Conservation (phyloP, 23 tunicate species). For the Botrylloides violaceus region DNA sequence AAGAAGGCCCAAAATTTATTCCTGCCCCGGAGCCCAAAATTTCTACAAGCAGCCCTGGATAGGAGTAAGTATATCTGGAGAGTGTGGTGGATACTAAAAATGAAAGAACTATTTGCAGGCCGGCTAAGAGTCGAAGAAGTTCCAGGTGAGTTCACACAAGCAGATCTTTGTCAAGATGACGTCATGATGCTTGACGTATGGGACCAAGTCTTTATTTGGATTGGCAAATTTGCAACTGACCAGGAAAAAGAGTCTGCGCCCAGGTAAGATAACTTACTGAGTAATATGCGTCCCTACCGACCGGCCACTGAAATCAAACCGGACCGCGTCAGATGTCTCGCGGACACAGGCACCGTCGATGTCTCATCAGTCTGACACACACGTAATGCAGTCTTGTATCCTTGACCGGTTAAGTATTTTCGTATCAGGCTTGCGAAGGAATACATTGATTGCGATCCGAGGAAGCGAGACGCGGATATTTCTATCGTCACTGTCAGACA, state of each 20-base stretch:
- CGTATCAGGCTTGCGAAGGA: conserved; percentile 49
- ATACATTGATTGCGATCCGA: conserved; percentile 60
- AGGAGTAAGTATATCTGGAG: too few species aligned
- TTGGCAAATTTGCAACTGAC: conserved; percentile 87
- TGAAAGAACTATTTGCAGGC: conserved; percentile 35
- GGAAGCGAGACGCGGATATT: conserved; percentile 52
- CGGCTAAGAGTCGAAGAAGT: conserved; percentile 74
- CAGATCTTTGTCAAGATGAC: conserved; percentile 89
- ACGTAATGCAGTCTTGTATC: too few species aligned
- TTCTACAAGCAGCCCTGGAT: too few species aligned
- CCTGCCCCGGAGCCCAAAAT: too few species aligned
- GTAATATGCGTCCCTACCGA: too few species aligned
- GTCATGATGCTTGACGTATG: conserved; percentile 98
- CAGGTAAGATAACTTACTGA: conserved; percentile 28
- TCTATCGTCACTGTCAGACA: conserved; percentile 45
- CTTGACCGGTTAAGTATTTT: background rate
- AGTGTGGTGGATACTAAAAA: too few species aligned
- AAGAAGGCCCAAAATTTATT: too few species aligned
- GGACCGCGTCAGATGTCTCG: too few species aligned
- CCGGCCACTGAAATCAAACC: too few species aligned
- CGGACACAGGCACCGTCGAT: too few species aligned
- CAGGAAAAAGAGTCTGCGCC: conserved; percentile 80
- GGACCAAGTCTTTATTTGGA: conserved; percentile 87
- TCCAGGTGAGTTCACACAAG: conserved; percentile 91
- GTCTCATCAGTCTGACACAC: too few species aligned